These are phyloP conservation scores for Collichthys lucidus DNA, from an alignment of 2,113 vertebrate species.

Conservation along the genomic window DNA sequence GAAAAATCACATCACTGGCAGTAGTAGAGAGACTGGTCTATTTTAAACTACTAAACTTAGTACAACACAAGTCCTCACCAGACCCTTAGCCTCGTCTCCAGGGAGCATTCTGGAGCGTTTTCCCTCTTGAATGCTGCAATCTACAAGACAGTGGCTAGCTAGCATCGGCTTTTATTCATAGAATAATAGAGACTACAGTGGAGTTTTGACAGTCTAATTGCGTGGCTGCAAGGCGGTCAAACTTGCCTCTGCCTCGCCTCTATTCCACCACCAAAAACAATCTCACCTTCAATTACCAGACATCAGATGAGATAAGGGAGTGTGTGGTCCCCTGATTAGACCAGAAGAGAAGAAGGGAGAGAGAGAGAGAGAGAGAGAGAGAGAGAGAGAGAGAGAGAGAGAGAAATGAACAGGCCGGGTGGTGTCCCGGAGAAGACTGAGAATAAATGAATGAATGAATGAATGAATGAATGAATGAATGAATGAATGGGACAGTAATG, in stretches of 20 bases:
- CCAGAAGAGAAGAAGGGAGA: slow-evolving; percentile 20
- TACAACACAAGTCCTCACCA: slow-evolving; percentile 8
- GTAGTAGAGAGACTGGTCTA: background rate
- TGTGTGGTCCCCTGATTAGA: slow-evolving; percentile 62
- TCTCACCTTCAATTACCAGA: slow-evolving; percentile 69
- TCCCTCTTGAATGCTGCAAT: slow-evolving; percentile 28
- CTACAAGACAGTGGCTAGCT: slow-evolving; percentile 27
- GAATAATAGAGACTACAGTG: slow-evolving; percentile 40
- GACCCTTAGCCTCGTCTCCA: slow-evolving; percentile 27
- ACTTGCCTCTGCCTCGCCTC: slow-evolving; percentile 4
- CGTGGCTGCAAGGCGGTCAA: slow-evolving; percentile 50
- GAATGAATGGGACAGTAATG: slow-evolving; percentile 71
- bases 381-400: background rate
- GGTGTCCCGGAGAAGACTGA: slow-evolving; percentile 51
- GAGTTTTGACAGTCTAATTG: slow-evolving; percentile 67
- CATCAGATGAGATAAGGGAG: slow-evolving; percentile 60
- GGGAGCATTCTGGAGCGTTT: slow-evolving; percentile 17
- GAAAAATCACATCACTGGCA: background rate
- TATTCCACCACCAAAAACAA: slow-evolving; percentile 37
- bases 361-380: background rate
- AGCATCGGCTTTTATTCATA: slow-evolving; percentile 38
- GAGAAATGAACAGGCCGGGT: slow-evolving; percentile 56
- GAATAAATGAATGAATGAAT: slow-evolving; percentile 65
- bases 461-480: background rate
- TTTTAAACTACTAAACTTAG: slow-evolving; percentile 28